Percentiles rank a stretch among this genome's conserved stretches.
phyloP scores from a whole-genome alignment of 2,113 vertebrate genomes.

The Ameiurus melas region DNA sequence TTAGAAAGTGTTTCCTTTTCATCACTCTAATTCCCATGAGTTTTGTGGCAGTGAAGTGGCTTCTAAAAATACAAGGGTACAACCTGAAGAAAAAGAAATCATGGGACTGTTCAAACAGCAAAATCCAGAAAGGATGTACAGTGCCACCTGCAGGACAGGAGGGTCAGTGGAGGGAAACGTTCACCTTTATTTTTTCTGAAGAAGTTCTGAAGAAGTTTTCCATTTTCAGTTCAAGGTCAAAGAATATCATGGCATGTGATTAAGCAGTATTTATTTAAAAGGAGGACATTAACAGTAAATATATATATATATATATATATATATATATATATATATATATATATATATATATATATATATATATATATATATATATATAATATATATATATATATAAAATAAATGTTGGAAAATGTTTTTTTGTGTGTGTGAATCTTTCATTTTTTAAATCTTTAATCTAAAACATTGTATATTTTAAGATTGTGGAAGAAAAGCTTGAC shows the following conservation, averaged over 20 bases:
- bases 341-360: too few relatives aligned
- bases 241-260: background rate
- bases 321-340: too few relatives aligned
- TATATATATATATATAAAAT: too few relatives aligned
- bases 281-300: background rate
- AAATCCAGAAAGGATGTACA: slow-evolving; percentile 43
- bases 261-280: background rate
- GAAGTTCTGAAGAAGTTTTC: too few relatives aligned
- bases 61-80: background rate
- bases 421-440: background rate
- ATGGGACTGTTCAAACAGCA: background rate
- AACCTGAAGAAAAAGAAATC: background rate
- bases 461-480: background rate
- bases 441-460: too few relatives aligned
- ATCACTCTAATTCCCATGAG: background rate
- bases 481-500: background rate
- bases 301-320: too few relatives aligned
- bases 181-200: background rate
- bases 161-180: background rate
- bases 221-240: background rate
- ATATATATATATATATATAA: too few relatives aligned
- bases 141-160: slow-evolving; percentile 66
- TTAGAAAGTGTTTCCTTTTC: background rate
- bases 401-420: background rate
- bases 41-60: background rate